These are phyloP conservation scores for Acronicta leporina DNA, from an alignment of 2,888 invertebrate species.

Conservation along the genomic window DNA sequence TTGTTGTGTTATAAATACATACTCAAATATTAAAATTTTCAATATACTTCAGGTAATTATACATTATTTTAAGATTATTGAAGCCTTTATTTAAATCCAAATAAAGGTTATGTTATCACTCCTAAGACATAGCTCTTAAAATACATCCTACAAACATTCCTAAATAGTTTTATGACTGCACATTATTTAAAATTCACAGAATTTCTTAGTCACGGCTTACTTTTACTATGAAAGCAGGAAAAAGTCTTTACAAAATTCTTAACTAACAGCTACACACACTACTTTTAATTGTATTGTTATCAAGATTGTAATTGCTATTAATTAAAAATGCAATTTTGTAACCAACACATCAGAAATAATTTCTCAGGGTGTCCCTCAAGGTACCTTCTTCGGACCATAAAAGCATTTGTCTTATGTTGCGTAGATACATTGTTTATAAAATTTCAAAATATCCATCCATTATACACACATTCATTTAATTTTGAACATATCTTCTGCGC, in stretches of 20 bases:
- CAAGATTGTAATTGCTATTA: no score
- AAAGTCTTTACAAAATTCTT: no score
- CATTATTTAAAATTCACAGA: background rate
- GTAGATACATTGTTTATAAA: no score
- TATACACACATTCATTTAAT: background rate
- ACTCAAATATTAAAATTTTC: background rate
- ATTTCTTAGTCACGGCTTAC: background rate
- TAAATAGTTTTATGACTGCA: background rate
- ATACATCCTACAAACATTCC: no score
- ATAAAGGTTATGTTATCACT: no score
- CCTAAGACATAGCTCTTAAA: no score
- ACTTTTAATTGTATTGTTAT: no score
- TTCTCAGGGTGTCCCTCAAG: background rate
- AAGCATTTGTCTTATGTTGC: no score
- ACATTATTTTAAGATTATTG: background rate
- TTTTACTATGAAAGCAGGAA: background rate
- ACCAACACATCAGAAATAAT: background rate
- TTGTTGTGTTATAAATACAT: slow-evolving; percentile 10
- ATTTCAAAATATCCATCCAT: background rate
- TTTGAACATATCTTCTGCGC: background rate
- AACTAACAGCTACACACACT: no score
- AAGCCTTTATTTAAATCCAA: no score
- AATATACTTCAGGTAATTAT: no score
- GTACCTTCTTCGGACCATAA: background rate
- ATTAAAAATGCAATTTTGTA: no score